Base-by-base conservation (phyloP, 2,113 vertebrate genomes). In the Pollachius pollachius region DNA sequence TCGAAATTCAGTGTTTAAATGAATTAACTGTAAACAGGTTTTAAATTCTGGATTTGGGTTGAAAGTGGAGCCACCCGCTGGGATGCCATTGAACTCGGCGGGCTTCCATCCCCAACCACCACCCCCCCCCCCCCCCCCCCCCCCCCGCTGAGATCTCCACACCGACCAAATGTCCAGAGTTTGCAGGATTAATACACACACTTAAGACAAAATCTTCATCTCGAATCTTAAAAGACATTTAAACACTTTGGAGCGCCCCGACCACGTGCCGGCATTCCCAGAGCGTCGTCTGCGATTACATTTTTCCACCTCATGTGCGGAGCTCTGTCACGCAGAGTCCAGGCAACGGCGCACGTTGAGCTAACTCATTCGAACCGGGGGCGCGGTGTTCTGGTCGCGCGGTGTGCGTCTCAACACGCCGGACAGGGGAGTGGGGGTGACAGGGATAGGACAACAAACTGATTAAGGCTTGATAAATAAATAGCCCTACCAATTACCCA, bases 31-130 rank as follows among this genome's bases (percentile, higher is more conserved):
- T 95, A 96, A 97, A 96, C 94, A 95, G 93, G 95, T 96, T 97
- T 96, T 96, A 95, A 97, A 96, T 96, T 96, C 93, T 93, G 94
- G 95, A 96, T 97, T 96, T 97, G 94, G 97, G 96, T 96, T 96
- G 94, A 97, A 97, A 96, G 94, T 95, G 93, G 96, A 98, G 97
- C 97, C 98, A 96, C 96, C 95, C 95, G 96, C 94, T 95, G 95
- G 96, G 95, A 96, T 95, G 95, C 95, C 95, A 99, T 97, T 98
- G 94, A 97, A 96, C 95, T 96, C 92, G 90, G 95, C 92, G 93
- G 94, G 94, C 93, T 16, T 94, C 90, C 89, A 5, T 30, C 30
- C 30, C 30, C 30, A 30, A n/a, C n/a, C n/a, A n/a, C n/a, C n/a
- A n/a, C n/a, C 2, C 21, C 21, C 21, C 21, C 37, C 37, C 37